These are phyloP conservation scores for Sarcophaga variegata DNA, from an alignment of 2,888 invertebrate genomes.

Conservation along the genomic window DNA sequence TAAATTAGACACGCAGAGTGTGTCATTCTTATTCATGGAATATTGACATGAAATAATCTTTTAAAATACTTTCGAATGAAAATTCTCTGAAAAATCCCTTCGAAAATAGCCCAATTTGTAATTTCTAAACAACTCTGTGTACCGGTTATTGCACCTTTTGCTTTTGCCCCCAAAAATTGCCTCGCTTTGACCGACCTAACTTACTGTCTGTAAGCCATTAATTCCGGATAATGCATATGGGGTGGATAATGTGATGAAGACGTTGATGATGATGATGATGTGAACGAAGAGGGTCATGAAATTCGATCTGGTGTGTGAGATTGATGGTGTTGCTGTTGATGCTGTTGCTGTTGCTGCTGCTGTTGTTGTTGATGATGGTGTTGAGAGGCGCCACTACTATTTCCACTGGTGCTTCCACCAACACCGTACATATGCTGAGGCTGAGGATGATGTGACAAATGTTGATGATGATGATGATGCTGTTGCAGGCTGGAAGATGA, in stretches of 20 bases:
- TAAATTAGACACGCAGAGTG: too few relatives aligned
- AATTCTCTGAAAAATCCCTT: not conserved
- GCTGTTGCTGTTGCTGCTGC: slow-evolving; percentile 30
- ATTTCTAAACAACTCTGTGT: slow-evolving; percentile 17
- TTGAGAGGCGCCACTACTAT: slow-evolving; percentile 51
- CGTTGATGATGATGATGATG: slow-evolving; percentile 59
- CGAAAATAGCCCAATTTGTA: not conserved
- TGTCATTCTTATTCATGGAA: too few relatives aligned
- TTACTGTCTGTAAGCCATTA: slow-evolving; percentile 78
- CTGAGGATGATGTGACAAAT: slow-evolving; percentile 11
- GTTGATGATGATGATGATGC: slow-evolving; percentile 24
- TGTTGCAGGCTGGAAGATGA: slow-evolving; percentile 58
- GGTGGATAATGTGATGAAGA: slow-evolving; percentile 74
- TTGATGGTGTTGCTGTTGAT: slow-evolving; percentile 69
- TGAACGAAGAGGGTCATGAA: slow-evolving; percentile 79
- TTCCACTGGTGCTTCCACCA: slow-evolving; percentile 9
- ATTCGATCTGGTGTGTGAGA: slow-evolving; percentile 79
- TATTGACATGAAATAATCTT: too few relatives aligned
- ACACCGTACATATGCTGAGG: slow-evolving; percentile 14
- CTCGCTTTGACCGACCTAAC: not conserved
- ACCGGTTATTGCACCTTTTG: slow-evolving; percentile 60
- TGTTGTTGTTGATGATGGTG: slow-evolving; percentile 6
- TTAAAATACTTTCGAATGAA: too few relatives aligned
- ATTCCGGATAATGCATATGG: slow-evolving; percentile 76
- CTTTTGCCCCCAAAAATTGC: not conserved